Percentiles rank a stretch among this genome's conserved stretches.
Conservation (phyloP, 2,797 vertebrate species). For the Enteromius anoplus region DNA sequence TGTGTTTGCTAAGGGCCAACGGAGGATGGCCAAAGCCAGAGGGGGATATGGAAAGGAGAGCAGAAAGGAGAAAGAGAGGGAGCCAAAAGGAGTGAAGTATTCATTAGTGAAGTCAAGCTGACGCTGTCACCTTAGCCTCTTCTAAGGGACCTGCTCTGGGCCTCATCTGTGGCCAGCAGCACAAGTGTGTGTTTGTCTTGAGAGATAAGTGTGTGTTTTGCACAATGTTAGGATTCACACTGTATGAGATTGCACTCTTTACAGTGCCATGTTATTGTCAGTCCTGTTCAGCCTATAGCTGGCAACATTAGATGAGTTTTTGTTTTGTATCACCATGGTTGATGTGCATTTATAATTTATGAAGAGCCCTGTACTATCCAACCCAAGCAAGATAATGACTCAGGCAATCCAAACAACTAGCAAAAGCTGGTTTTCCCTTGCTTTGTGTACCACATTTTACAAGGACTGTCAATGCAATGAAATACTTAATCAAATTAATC, state of each 20-base stretch:
- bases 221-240: constrained; percentile 59
- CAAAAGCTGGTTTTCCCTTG: not conserved
- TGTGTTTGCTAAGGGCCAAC: constrained; percentile 76
- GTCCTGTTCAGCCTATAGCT: not conserved
- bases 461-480: not conserved
- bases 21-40: constrained; percentile 53
- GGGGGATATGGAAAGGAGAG: constrained; percentile 41
- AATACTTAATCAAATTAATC: not conserved
- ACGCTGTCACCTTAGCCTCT: constrained; percentile 76
- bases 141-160: constrained; percentile 67
- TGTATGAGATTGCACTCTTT: not conserved
- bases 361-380: not conserved
- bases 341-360: not conserved
- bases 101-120: constrained; percentile 85
- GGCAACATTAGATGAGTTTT: not conserved
- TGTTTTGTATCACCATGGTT: not conserved
- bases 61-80: constrained; percentile 68
- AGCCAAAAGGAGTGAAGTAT: constrained; percentile 79
- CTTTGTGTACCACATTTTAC: not conserved
- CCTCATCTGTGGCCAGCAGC: constrained; percentile 48
- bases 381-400: not conserved
- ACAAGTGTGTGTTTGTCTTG: constrained; percentile 7
- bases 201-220: constrained; percentile 27
- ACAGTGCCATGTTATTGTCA: not conserved
- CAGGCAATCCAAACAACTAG: not conserved